These are phyloP conservation scores for Drosophila sproati DNA, from an alignment of 1,140 invertebrate genomes.

Conservation along the genomic window DNA sequence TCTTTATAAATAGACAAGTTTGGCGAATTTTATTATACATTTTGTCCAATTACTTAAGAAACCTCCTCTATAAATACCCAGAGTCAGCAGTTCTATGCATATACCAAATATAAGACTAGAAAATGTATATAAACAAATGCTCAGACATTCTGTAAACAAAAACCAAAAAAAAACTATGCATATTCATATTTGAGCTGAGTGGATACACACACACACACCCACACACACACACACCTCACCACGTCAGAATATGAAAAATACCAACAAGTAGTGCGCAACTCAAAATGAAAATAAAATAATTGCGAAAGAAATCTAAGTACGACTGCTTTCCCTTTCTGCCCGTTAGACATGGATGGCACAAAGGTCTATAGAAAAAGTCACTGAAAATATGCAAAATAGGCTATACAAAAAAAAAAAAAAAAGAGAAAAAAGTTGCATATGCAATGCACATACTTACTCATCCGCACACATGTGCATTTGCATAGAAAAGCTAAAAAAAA, in stretches of 20 bases:
- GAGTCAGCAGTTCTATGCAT: neutral
- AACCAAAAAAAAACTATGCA: conserved; percentile 4
- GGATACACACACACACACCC: conserved; percentile 3
- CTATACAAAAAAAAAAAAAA: neutral
- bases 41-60: neutral
- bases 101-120: conserved; percentile 2
- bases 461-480: conserved; percentile 32
- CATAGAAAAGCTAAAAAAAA: conserved; percentile 36
- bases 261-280: conserved; percentile 18
- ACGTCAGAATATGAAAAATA: neutral
- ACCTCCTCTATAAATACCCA: neutral
- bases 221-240: neutral
- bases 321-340: conserved; percentile 57
- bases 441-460: conserved; percentile 6
- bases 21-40: neutral
- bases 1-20: too few species aligned
- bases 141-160: neutral
- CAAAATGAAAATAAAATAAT: conserved; percentile 65
- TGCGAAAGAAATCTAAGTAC: conserved; percentile 42
- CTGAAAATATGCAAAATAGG: conserved; percentile 67
- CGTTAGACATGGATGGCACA: conserved; percentile 25
- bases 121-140: conserved; percentile 12
- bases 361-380: conserved; percentile 43
- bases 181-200: conserved; percentile 27
- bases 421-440: conserved; percentile 57